phyloP scores from a whole-genome alignment of 2,888 invertebrate genomes.

The Byasa hedistus region DNA sequence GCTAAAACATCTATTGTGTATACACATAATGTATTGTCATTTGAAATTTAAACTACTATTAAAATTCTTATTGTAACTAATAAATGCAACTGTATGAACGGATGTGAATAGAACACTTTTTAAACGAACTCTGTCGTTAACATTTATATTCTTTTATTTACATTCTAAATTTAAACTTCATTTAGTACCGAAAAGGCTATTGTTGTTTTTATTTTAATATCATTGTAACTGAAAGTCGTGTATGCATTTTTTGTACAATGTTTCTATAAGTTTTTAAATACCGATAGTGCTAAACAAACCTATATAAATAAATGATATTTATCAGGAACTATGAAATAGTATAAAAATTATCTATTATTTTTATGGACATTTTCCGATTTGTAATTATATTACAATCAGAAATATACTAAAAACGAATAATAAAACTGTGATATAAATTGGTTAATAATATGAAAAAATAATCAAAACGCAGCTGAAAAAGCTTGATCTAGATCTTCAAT shows the following conservation, averaged over 20 bases:
- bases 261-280: no score
- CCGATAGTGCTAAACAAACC: not conserved
- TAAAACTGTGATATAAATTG: slow-evolving; percentile 8
- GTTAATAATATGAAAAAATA: slow-evolving; percentile 15
- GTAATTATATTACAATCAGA: slow-evolving; percentile 26
- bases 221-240: no score
- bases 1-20: slow-evolving; percentile 33
- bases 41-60: slow-evolving; percentile 17
- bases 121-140: not conserved
- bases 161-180: not conserved
- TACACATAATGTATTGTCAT: slow-evolving; percentile 20
- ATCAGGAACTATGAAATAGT: slow-evolving; percentile 12
- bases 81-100: slow-evolving; percentile 5
- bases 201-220: no score
- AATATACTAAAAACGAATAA: slow-evolving; percentile 4
- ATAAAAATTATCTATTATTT: slow-evolving; percentile 11
- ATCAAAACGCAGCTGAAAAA: slow-evolving; percentile 77
- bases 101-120: not conserved
- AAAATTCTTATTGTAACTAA: slow-evolving; percentile 16
- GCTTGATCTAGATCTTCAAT: slow-evolving; percentile 91
- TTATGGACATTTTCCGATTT: slow-evolving; percentile 3
- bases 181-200: not conserved
- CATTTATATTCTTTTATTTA: not conserved
- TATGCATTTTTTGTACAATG: no score
- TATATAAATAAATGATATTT: slow-evolving; percentile 6